Conservation (phyloP, 2,888 invertebrate species). For the Papilio demoleus region DNA sequence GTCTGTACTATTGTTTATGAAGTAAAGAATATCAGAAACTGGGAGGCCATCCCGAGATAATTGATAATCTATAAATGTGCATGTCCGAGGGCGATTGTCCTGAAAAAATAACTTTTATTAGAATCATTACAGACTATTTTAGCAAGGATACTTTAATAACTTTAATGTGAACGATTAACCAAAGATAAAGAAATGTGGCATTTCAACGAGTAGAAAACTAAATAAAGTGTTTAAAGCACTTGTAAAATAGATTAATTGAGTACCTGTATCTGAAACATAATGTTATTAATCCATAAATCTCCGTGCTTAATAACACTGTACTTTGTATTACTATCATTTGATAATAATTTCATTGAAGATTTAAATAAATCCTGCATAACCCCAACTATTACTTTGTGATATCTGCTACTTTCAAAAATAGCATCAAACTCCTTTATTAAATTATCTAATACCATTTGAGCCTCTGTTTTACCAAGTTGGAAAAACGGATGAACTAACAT, state of each 20-base stretch:
- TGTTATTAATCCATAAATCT: slow-evolving; percentile 62
- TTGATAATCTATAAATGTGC: slow-evolving; percentile 56
- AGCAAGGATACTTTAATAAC: background rate
- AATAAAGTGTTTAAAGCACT: background rate
- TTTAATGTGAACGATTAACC: background rate
- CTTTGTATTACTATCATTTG: slow-evolving; percentile 46
- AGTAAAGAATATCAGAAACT: slow-evolving; percentile 48
- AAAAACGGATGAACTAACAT: background rate
- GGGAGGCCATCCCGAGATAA: slow-evolving; percentile 47
- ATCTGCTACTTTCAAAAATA: slow-evolving; percentile 48
- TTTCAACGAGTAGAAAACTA: background rate
- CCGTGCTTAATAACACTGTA: slow-evolving; percentile 57
- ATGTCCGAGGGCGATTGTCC: slow-evolving; percentile 44
- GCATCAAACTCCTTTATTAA: background rate
- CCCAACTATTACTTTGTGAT: slow-evolving; percentile 45
- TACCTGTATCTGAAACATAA: slow-evolving; percentile 55
- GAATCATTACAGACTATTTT: background rate
- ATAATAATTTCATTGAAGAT: slow-evolving; percentile 39
- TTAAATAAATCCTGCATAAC: background rate
- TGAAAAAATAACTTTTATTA: slow-evolving; percentile 42
- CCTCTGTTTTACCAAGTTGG: background rate
- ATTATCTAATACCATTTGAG: background rate
- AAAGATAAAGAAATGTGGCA: background rate
- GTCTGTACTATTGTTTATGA: slow-evolving; percentile 54
- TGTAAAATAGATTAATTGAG: no score